These are phyloP conservation scores for Hirtodrosophila histrioides DNA, from an alignment of 2,888 invertebrate genomes.

Conservation along the genomic window DNA sequence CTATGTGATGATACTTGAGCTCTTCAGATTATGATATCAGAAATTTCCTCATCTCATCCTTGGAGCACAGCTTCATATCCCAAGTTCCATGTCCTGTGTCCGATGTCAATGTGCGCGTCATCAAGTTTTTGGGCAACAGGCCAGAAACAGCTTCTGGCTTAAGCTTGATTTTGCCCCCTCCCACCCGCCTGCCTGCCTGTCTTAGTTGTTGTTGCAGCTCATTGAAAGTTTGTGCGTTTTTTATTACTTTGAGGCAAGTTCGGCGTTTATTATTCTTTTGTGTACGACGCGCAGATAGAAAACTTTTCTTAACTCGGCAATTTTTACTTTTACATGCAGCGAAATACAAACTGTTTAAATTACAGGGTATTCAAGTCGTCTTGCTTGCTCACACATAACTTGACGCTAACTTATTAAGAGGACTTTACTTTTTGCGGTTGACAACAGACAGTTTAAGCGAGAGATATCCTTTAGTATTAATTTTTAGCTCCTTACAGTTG, in stretches of 20 bases:
- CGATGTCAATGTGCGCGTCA: conserved; percentile 65
- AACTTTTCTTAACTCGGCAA: conserved; percentile 13
- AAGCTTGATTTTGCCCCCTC: conserved; percentile 21
- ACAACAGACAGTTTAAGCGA: too few relatives aligned
- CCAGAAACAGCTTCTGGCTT: conserved; percentile 55
- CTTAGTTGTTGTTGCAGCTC: conserved; percentile 57
- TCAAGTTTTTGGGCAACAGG: conserved; percentile 73
- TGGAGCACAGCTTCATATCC: background rate
- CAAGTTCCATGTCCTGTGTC: conserved; percentile 14
- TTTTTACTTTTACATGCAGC: conserved; percentile 21
- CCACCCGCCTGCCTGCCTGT: background rate
- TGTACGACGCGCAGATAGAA: conserved; percentile 5
- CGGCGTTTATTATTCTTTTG: conserved; percentile 57
- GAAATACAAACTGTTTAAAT: conserved; percentile 30
- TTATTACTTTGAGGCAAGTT: conserved; percentile 72
- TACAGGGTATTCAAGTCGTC: conserved; percentile 42
- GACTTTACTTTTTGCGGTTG: background rate
- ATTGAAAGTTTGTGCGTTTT: conserved; percentile 77
- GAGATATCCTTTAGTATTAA: too few relatives aligned
- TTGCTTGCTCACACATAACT: background rate
- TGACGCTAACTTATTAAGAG: conserved; percentile 11
- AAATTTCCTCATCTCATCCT: conserved; percentile 44
- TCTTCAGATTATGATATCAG: conserved; percentile 75
- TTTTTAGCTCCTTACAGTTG: too few relatives aligned
- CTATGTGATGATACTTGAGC: conserved; percentile 81